Percentiles rank a stretch among this genome's conserved stretches.
phyloP scores from a whole-genome alignment of 2,797 vertebrate genomes.

The Molossus alvarezi region DNA sequence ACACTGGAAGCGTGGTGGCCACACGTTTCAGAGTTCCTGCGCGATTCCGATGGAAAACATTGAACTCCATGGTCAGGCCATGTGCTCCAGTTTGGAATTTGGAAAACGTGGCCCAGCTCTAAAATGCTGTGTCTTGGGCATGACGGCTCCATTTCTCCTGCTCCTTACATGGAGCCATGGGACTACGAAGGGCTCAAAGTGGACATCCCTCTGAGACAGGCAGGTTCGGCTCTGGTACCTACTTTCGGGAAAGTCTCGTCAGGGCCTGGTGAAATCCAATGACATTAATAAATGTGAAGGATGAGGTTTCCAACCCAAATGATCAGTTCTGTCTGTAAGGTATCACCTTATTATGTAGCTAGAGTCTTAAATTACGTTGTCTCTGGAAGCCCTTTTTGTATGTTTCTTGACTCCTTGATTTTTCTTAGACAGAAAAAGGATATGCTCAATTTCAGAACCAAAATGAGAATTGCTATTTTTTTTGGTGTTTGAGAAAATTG shows the following conservation, averaged over 20 bases:
- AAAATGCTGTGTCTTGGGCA: not conserved
- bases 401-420: constrained; percentile 18
- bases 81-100: not conserved
- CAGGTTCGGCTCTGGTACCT: not conserved
- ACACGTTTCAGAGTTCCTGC: not conserved
- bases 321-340: not conserved
- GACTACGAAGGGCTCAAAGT: not conserved
- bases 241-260: constrained; percentile 51
- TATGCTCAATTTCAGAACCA: constrained; percentile 66
- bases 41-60: not conserved
- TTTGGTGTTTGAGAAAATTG: constrained; percentile 57
- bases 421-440: constrained; percentile 58
- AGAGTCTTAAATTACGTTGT: constrained; percentile 1
- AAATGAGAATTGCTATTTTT: constrained; percentile 34
- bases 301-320: not conserved
- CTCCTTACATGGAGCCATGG: not conserved
- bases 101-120: not conserved
- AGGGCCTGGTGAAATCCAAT: not conserved
- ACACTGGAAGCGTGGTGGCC: not conserved
- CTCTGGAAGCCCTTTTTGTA: not conserved
- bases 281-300: not conserved
- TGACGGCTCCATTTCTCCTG: not conserved
- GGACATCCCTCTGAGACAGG: not conserved
- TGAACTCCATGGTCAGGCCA: not conserved
- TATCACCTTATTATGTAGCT: not conserved